These are phyloP conservation scores for Elmis aenea DNA, from an alignment of 2,888 invertebrate species.

Conservation along the genomic window DNA sequence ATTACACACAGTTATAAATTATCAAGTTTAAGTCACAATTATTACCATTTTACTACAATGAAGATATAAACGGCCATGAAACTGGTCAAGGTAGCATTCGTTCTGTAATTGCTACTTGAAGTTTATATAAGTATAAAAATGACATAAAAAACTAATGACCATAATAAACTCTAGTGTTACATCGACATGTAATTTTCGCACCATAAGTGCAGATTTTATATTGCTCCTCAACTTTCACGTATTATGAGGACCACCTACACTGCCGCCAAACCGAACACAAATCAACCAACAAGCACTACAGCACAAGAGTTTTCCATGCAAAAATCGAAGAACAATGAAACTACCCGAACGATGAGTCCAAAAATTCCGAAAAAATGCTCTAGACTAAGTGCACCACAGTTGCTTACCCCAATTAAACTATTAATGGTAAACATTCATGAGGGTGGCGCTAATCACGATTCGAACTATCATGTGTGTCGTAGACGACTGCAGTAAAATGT, in stretches of 20 bases:
- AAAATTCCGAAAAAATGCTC: conserved; percentile 17
- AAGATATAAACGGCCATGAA: neutral
- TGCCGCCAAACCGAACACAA: conserved; percentile 20
- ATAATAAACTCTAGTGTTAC: conserved; percentile 5
- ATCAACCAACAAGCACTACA: conserved; percentile 19
- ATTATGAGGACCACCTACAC: conserved; percentile 22
- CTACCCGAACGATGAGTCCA: conserved; percentile 19
- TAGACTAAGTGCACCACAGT: conserved; percentile 7
- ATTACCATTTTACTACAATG: conserved; percentile 6
- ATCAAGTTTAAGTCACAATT: conserved; percentile 6
- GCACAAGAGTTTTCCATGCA: conserved; percentile 1
- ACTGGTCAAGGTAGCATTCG: conserved; percentile 9
- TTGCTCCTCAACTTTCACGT: too few species aligned
- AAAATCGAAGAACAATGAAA: conserved; percentile 19
- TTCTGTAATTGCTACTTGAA: conserved; percentile 7
- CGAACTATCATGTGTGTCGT: conserved; percentile 33
- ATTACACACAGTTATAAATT: too few species aligned
- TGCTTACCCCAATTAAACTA: conserved; percentile 4
- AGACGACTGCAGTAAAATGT: conserved; percentile 33
- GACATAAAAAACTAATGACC: neutral
- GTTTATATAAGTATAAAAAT: conserved; percentile 2
- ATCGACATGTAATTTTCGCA: conserved; percentile 7
- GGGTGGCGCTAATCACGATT: conserved; percentile 19
- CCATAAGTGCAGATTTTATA: too few species aligned
- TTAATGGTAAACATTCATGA: conserved; percentile 8